phyloP scores from a whole-genome alignment of 2,888 invertebrate species.

The Euspilapteryx auroguttella region DNA sequence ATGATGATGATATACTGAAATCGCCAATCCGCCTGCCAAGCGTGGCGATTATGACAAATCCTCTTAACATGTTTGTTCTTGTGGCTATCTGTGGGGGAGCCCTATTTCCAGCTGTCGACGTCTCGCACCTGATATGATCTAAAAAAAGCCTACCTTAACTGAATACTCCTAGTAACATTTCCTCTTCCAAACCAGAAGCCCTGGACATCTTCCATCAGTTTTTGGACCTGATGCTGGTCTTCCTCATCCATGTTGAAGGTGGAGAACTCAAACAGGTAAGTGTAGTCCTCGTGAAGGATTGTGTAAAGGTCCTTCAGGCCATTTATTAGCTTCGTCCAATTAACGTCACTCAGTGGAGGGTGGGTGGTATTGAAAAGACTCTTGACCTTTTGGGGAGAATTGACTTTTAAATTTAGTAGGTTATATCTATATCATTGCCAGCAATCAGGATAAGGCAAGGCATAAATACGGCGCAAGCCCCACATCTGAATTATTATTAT shows the following conservation, averaged over 20 bases:
- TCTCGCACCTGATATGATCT: neutral
- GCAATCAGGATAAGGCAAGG: no score
- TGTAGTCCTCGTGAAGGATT: constrained; percentile 26
- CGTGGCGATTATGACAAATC: no score
- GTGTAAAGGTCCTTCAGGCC: constrained; percentile 27
- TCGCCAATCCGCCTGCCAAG: no score
- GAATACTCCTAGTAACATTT: constrained; percentile 22
- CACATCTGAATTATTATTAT: neutral
- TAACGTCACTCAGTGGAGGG: constrained; percentile 15
- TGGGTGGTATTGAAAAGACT: constrained; percentile 17
- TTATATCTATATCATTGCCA: no score
- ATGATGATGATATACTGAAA: no score
- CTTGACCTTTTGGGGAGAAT: no score
- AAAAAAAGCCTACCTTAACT: constrained; percentile 22
- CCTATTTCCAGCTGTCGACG: no score
- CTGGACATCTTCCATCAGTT: constrained; percentile 17
- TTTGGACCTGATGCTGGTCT: constrained; percentile 11
- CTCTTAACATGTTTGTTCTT: no score
- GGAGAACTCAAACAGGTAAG: constrained; percentile 34
- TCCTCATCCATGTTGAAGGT: constrained; percentile 24
- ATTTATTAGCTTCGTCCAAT: constrained; percentile 35
- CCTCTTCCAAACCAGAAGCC: constrained; percentile 29
- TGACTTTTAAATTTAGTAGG: no score
- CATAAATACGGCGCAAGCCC: no score
- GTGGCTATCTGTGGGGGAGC: no score